These are phyloP conservation scores for Neosilurus hyrtlii DNA, from an alignment of 2,797 vertebrate species.

Conservation along the genomic window DNA sequence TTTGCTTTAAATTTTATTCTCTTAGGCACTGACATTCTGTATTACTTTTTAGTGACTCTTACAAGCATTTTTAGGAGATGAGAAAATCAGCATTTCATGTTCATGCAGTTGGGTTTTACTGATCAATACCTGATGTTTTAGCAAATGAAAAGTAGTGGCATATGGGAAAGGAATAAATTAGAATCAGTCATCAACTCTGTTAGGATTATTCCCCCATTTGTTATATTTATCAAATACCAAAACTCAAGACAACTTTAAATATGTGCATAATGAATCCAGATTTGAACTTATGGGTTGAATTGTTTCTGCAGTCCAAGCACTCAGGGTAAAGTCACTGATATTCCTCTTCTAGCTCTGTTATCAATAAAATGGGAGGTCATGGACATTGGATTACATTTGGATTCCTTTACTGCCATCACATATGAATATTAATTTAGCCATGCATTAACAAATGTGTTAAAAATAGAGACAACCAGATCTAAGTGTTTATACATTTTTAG, in stretches of 20 bases:
- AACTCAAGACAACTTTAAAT: background rate
- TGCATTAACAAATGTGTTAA: background rate
- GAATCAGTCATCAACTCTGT: background rate
- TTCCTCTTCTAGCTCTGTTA: background rate
- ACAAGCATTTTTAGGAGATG: conserved; percentile 3
- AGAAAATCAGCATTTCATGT: background rate
- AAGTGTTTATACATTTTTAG: background rate
- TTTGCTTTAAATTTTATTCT: background rate
- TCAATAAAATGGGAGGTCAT: background rate
- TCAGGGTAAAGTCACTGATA: background rate
- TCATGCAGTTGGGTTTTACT: background rate
- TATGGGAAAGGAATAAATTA: background rate
- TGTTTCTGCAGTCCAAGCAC: background rate
- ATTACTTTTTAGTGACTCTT: background rate
- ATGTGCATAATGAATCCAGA: background rate
- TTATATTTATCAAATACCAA: background rate
- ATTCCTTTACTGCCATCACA: background rate
- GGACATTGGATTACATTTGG: background rate
- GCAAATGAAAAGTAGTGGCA: background rate
- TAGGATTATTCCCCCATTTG: background rate
- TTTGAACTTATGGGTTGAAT: background rate
- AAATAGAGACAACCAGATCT: background rate
- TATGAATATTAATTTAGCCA: background rate
- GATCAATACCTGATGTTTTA: background rate
- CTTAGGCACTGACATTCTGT: background rate